A percentile compares a stretch with the other conserved stretches of the same genome.
phyloP scores from a whole-genome alignment of 2,113 vertebrate genomes.

The Ictalurus furcatus region DNA sequence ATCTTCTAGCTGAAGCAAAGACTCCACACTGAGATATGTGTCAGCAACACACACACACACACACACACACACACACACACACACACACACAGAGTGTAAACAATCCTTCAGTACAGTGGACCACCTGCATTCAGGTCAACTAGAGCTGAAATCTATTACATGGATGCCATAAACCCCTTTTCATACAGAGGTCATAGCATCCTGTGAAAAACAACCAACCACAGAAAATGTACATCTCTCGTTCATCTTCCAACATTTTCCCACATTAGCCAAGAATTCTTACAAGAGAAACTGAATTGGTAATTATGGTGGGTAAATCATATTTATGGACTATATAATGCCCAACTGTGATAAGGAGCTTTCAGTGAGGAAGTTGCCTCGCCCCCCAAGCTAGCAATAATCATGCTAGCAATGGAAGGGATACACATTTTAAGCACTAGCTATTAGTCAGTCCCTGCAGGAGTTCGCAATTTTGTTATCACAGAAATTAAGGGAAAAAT shows the following conservation, averaged over 20 bases:
- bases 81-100: slow-evolving; percentile 20
- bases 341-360: not conserved
- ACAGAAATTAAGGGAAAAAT: too few relatives aligned
- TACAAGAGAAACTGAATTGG: not conserved
- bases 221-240: not conserved
- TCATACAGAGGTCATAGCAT: not conserved
- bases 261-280: not conserved
- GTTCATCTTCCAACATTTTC: not conserved
- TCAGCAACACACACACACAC: slow-evolving; percentile 8
- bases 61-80: not conserved
- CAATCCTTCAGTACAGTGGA: slow-evolving; percentile 15
- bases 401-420: not conserved
- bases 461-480: too few relatives aligned
- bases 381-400: not conserved
- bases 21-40: slow-evolving; percentile 21
- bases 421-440: not conserved
- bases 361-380: not conserved
- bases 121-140: slow-evolving; percentile 40
- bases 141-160: slow-evolving; percentile 12
- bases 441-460: not conserved
- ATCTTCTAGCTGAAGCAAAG: slow-evolving; percentile 32
- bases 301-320: not conserved
- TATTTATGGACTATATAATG: not conserved
- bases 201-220: not conserved
- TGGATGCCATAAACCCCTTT: not conserved